Conservation (phyloP, 1,140 invertebrate species). For the Megalopta genalis region DNA sequence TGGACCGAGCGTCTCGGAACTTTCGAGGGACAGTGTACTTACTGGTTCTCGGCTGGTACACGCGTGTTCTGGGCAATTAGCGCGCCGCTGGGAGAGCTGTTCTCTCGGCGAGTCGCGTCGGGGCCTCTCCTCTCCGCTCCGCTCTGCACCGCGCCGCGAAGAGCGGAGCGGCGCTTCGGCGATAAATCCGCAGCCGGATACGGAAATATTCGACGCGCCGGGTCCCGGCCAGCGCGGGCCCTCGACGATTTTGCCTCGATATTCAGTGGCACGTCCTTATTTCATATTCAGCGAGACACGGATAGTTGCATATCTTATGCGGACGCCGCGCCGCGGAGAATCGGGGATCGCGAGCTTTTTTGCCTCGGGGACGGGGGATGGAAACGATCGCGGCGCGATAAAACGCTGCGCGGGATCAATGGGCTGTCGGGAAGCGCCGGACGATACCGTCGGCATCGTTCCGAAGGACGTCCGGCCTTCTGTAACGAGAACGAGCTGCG, state of each 20-base stretch:
- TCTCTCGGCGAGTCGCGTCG: conserved; percentile 1
- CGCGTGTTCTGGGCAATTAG: conserved; percentile 59
- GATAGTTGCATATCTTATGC: conserved; percentile 43
- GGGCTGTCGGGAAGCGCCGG: not conserved
- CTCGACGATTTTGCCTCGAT: conserved; percentile 27
- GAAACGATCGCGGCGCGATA: not conserved
- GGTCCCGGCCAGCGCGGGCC: not conserved
- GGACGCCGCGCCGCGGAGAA: not conserved
- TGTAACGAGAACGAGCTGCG: not conserved
- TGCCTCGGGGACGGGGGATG: not conserved
- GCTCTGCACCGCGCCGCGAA: no score
- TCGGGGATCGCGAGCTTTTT: conserved; percentile 22
- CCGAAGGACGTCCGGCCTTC: not conserved
- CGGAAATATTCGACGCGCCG: conserved; percentile 36
- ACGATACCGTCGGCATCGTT: not conserved
- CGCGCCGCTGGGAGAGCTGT: conserved; percentile 18
- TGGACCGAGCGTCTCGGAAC: no score
- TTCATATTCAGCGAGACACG: conserved; percentile 35
- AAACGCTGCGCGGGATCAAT: not conserved
- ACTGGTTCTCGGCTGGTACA: conserved; percentile 23
- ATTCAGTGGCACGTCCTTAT: conserved; percentile 3
- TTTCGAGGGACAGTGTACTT: no score
- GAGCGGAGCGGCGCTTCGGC: not conserved
- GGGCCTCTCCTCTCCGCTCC: not conserved
- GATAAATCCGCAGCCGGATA: conserved; percentile 35